Evolutionary conservation across 2,888 invertebrate species (phyloP).

Genomic region (Scaptomyza reducta): DNA sequence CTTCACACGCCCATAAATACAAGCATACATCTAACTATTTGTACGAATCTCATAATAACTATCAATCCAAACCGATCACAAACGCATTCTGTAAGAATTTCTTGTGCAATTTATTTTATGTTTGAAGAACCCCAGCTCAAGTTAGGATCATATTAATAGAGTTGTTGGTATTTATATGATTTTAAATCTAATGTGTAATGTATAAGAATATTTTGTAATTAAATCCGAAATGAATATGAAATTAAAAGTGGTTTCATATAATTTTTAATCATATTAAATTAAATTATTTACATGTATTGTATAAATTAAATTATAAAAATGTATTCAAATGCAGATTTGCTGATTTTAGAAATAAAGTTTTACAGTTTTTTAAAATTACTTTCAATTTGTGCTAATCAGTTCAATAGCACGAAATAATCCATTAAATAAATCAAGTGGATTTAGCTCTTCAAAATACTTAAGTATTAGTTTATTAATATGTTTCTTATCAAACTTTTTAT

Average conservation of each 20-base stretch:
- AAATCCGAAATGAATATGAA: conserved; percentile 5
- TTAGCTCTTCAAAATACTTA: neutral
- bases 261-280: conserved; percentile 30
- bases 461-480: conserved; percentile 1
- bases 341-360: conserved; percentile 66
- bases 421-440: neutral
- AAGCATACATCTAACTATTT: conserved; percentile 18
- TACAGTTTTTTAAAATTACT: conserved; percentile 46
- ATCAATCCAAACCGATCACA: conserved; percentile 23
- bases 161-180: conserved; percentile 39
- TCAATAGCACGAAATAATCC: neutral
- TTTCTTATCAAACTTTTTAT: conserved; percentile 6
- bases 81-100: conserved; percentile 67
- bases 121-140: conserved; percentile 27
- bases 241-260: conserved; percentile 51
- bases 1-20: conserved; percentile 43
- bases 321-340: conserved; percentile 48
- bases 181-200: conserved; percentile 54
- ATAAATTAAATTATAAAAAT: conserved; percentile 40
- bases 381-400: neutral
- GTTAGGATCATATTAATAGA: conserved; percentile 19
- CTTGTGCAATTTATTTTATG: conserved; percentile 66
- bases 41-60: conserved; percentile 23
- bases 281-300: conserved; percentile 31
- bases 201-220: conserved; percentile 14